Base-by-base conservation (phyloP, 2,113 vertebrate genomes). In the Cathartes aura region DNA sequence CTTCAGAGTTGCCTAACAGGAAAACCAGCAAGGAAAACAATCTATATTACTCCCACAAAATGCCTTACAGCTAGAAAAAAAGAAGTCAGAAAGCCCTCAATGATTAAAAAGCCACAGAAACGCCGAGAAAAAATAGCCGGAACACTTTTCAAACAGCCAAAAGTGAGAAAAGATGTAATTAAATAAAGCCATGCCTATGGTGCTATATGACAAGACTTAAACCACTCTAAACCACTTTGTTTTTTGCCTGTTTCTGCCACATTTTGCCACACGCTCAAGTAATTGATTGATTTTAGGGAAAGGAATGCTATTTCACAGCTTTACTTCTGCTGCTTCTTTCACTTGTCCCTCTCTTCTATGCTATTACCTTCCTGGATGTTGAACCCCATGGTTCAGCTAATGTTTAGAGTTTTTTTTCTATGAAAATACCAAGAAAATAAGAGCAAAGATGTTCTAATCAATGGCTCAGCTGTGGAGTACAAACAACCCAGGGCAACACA, bases 11-110 rank as follows among this genome's bases (percentile, higher is more conserved):
- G 75, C 90, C 93, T 96, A 93, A 95, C 93, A 97, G 96, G 93
- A 98, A 97, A 97, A 92, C 36, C 79, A 95, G 15, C 55, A 95
- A 98, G 90, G 53, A 97, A 96, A 97, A 96, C 88, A 96, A 78
- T 59, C 60, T 71, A 47, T 82, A 43, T 70, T 89, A 71, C 92
- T 96, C 81, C 94, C 86, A 88, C 58, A 63, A 93, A 93, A 93
- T 43, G 92, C 75, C 47, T 97, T 93, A 93, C 87, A 97, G 94
- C 67, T 84, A 84, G 76, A 93, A 88, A 94, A 91, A 89, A 87
- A 80, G 5, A 87, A 79, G 52, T 84, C 62, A 72, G 87, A 97
- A 97, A 93, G 59, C 71, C 63, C 66, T 91, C 82, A 83, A 32
- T 94, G 47, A 97, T 72, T 74, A 82, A 94, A 98, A 97, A 93